These are phyloP conservation scores for Cancer borealis DNA, from an alignment of 2,888 invertebrate genomes.

Conservation along the genomic window DNA sequence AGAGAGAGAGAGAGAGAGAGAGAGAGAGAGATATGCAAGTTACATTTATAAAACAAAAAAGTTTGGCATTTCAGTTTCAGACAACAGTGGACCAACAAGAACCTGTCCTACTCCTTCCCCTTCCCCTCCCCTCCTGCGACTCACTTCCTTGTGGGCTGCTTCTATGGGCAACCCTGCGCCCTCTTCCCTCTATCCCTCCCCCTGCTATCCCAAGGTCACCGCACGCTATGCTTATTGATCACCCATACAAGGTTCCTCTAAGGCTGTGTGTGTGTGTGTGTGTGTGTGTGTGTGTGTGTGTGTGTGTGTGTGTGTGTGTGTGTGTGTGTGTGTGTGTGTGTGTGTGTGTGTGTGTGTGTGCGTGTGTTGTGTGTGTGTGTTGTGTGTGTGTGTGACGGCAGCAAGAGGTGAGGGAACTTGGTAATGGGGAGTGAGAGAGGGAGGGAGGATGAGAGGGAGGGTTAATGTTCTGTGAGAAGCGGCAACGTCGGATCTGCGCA, in stretches of 20 bases:
- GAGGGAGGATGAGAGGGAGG: constrained; percentile 44
- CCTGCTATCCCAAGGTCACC: neutral
- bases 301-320: constrained; percentile 36
- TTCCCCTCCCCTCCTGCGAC: neutral
- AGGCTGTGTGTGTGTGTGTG: neutral
- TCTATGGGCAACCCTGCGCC: neutral
- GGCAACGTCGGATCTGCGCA: constrained; percentile 67
- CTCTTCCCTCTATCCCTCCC: neutral
- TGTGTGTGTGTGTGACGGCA: constrained; percentile 37
- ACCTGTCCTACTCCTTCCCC: constrained; percentile 9
- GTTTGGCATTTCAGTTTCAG: neutral
- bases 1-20: constrained; percentile 27
- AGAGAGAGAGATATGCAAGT: neutral
- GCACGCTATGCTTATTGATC: constrained; percentile 22
- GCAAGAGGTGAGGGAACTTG: constrained; percentile 18
- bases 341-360: constrained; percentile 16
- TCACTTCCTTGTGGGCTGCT: constrained; percentile 37
- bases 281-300: constrained; percentile 12
- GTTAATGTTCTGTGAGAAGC: constrained; percentile 48
- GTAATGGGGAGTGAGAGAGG: constrained; percentile 13
- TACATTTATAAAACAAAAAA: neutral
- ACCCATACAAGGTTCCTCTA: neutral
- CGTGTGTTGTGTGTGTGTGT: constrained; percentile 42
- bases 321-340: constrained; percentile 44
- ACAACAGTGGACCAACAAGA: neutral